Percentiles rank a stretch among this genome's conserved stretches.
Conservation (phyloP, 2,113 vertebrate genomes). For the Elephas maximus region DNA sequence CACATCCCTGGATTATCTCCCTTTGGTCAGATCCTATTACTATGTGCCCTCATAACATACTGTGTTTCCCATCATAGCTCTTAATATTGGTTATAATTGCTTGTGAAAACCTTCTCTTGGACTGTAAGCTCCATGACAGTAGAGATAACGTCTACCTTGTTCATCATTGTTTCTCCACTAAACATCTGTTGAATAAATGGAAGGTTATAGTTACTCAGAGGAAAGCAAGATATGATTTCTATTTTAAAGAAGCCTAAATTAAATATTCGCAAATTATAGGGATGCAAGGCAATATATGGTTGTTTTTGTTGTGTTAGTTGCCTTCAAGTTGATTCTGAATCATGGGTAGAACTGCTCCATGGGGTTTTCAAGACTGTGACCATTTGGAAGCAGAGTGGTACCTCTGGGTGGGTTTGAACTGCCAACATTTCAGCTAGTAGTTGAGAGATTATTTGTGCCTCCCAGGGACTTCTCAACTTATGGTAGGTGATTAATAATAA, state of each 20-base stretch:
- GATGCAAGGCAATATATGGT: not conserved
- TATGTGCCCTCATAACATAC: not conserved
- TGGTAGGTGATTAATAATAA: too few relatives aligned
- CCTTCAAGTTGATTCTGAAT: too few relatives aligned
- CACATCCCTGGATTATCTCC: not conserved
- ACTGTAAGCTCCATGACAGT: not conserved
- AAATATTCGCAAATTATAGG: constrained; percentile 13
- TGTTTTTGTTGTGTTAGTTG: too few relatives aligned
- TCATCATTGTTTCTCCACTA: not conserved
- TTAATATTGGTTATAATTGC: not conserved
- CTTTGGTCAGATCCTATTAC: not conserved
- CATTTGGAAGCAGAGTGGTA: too few relatives aligned
- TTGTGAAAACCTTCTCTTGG: constrained; percentile 30
- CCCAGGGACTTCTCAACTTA: too few relatives aligned
- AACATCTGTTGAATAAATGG: not conserved
- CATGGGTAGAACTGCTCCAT: too few relatives aligned
- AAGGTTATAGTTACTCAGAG: constrained; percentile 16
- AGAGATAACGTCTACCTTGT: not conserved
- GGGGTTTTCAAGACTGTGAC: too few relatives aligned
- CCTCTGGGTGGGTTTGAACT: too few relatives aligned
- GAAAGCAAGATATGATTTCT: constrained; percentile 28
- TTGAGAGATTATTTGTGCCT: too few relatives aligned
- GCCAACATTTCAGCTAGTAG: too few relatives aligned
- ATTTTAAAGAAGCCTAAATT: constrained; percentile 2
- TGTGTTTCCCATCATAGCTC: not conserved